Evolutionary conservation across 2,113 vertebrate genomes (phyloP).

Genomic region (Oreochromis spilurus): DNA sequence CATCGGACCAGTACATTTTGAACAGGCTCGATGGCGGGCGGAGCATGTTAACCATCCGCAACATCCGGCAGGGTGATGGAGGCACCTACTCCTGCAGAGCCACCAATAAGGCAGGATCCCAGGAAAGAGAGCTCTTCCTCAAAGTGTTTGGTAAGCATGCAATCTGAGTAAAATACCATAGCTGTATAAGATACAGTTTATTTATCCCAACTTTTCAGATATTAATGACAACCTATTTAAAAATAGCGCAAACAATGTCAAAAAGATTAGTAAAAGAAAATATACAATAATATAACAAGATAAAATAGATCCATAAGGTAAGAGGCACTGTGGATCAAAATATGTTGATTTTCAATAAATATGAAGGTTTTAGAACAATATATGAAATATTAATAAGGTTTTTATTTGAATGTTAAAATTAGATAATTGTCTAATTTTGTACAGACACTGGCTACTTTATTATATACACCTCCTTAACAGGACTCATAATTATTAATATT

Average conservation of each 20-base stretch:
- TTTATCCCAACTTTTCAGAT: neutral
- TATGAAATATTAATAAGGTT: neutral
- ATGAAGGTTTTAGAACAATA: neutral
- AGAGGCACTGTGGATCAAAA: neutral
- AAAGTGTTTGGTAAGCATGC: constrained; percentile 92
- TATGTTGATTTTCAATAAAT: neutral
- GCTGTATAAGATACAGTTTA: neutral
- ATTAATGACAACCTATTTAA: neutral
- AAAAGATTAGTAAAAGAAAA: neutral
- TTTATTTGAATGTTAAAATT: no score
- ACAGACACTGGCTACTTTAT: neutral
- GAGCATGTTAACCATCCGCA: constrained; percentile 83
- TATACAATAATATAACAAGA: neutral
- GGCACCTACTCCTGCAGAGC: constrained; percentile 87
- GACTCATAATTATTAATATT: neutral
- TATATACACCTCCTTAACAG: neutral
- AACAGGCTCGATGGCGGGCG: constrained; percentile 74
- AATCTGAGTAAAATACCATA: neutral
- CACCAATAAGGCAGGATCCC: constrained; percentile 89
- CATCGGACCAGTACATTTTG: constrained; percentile 82
- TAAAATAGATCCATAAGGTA: neutral
- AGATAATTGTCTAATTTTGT: neutral
- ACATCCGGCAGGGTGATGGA: constrained; percentile 83
- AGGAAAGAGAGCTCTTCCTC: constrained; percentile 85
- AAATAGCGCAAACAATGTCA: neutral